phyloP scores from a whole-genome alignment of 2,797 vertebrate genomes.

The Muscicapa striata region DNA sequence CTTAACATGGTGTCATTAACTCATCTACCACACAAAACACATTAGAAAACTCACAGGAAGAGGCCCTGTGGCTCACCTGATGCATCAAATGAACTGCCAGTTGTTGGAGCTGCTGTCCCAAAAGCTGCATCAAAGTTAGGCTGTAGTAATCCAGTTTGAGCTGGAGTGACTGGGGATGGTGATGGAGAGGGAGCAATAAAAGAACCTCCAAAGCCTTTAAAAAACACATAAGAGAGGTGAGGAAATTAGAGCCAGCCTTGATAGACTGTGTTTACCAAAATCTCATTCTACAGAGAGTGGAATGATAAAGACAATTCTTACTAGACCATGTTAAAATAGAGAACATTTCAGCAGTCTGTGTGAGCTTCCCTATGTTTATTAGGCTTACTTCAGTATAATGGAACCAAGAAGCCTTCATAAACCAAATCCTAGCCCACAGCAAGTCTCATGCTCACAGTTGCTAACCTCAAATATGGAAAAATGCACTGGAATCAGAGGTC shows the following conservation, averaged over 20 bases:
- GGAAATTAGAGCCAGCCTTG: background rate
- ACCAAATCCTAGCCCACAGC: background rate
- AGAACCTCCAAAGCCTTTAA: slow-evolving; percentile 82
- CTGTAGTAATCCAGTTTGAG: slow-evolving; percentile 89
- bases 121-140: slow-evolving; percentile 89
- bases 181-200: slow-evolving; percentile 82
- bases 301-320: background rate
- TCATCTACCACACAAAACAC: background rate
- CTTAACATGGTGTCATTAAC: background rate
- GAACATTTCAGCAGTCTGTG: background rate
- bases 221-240: background rate
- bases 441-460: background rate
- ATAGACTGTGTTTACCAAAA: background rate
- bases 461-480: background rate
- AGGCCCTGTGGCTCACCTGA: slow-evolving; percentile 84
- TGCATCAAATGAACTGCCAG: slow-evolving; percentile 85
- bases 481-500: background rate
- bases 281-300: background rate
- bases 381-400: background rate
- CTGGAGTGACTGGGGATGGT: slow-evolving; percentile 80
- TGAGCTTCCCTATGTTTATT: background rate
- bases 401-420: background rate
- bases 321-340: background rate
- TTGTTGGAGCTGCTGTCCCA: slow-evolving; percentile 78
- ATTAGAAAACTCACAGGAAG: background rate